phyloP scores from a whole-genome alignment of 2,113 vertebrate genomes.

The Petromus typicus region DNA sequence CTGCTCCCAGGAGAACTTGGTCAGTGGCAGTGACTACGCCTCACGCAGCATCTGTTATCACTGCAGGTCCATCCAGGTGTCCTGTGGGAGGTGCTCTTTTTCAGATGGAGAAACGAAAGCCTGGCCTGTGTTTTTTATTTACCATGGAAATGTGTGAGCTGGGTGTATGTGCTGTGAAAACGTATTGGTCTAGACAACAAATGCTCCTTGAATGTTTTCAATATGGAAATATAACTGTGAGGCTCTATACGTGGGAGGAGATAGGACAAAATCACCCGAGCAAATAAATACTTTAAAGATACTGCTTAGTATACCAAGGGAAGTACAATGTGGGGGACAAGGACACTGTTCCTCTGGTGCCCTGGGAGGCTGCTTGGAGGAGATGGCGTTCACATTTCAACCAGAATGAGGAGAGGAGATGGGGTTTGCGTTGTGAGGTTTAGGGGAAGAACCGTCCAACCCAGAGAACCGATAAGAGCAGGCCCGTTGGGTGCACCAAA shows the following conservation, averaged over 20 bases:
- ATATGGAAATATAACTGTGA: neutral
- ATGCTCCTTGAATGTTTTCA: neutral
- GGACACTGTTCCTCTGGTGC: neutral
- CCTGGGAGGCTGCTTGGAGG: neutral
- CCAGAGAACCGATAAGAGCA: neutral
- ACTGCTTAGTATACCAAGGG: neutral
- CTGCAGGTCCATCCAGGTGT: neutral
- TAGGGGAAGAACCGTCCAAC: neutral
- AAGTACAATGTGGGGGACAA: neutral
- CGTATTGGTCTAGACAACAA: neutral
- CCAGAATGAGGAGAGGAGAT: neutral
- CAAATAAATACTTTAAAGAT: neutral
- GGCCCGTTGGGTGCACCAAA: neutral
- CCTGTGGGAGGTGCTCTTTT: neutral
- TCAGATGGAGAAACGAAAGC: conserved; percentile 3
- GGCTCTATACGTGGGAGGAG: neutral
- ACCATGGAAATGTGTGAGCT: no score
- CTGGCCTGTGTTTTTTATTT: neutral
- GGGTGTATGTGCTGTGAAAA: neutral
- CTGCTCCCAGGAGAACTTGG: neutral
- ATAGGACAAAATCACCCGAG: neutral
- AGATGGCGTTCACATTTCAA: neutral
- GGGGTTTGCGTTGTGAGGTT: neutral
- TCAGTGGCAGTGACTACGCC: neutral
- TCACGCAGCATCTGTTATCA: no score